phyloP scores from a whole-genome alignment of 2,888 invertebrate genomes.

The Cactoblastis cactorum region DNA sequence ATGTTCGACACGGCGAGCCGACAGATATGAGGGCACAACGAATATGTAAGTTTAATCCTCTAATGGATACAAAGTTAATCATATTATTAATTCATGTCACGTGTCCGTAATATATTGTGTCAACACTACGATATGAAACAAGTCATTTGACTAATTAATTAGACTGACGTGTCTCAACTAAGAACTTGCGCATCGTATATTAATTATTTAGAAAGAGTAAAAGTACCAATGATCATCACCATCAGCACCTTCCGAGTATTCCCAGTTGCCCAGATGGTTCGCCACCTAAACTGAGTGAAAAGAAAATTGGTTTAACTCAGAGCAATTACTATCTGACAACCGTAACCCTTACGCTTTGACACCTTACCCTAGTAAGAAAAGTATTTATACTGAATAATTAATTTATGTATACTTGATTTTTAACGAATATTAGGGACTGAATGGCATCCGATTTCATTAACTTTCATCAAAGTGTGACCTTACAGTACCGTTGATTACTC shows the following conservation, averaged over 20 bases:
- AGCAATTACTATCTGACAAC: no score
- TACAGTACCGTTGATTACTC: conserved; percentile 12
- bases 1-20: conserved; percentile 12
- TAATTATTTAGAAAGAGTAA: no score
- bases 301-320: no score
- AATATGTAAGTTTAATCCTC: conserved; percentile 18
- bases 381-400: not conserved
- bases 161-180: conserved; percentile 11
- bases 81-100: conserved; percentile 18
- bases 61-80: conserved; percentile 19
- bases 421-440: not conserved
- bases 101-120: conserved; percentile 10
- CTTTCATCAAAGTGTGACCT: conserved; percentile 5
- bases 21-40: not conserved
- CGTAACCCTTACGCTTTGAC: no score
- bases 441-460: conserved; percentile 6
- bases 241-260: no score
- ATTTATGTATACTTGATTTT: not conserved
- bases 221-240: no score
- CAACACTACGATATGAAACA: conserved; percentile 8
- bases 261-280: no score
- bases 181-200: not conserved
- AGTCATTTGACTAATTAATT: conserved; percentile 34
- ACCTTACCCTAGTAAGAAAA: not conserved
- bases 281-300: no score